Percentiles rank a stretch among this genome's conserved stretches.
These are phyloP conservation scores for Muntiacus reevesi DNA, from an alignment of 2,113 vertebrate genomes.

Conservation along the genomic window DNA sequence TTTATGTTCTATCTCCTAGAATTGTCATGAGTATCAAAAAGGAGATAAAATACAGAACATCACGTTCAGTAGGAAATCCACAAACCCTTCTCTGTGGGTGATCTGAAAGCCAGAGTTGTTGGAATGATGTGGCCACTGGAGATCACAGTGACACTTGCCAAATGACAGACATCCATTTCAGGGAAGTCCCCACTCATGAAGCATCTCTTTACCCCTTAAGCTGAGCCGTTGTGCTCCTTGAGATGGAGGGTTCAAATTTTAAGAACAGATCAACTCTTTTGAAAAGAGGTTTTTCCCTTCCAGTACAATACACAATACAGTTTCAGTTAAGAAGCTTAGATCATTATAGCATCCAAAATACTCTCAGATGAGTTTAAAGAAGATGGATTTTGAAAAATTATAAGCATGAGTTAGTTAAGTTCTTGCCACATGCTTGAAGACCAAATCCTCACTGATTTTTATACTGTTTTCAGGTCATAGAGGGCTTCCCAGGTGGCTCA, in stretches of 20 bases:
- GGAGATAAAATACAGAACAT: neutral
- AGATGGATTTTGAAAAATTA: neutral
- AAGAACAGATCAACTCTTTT: neutral
- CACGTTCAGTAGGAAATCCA: neutral
- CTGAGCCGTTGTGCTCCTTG: neutral
- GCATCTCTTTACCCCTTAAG: neutral
- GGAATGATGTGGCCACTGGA: neutral
- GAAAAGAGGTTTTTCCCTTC: neutral
- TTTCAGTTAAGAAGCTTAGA: neutral
- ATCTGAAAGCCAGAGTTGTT: neutral
- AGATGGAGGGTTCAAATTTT: neutral
- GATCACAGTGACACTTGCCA: neutral
- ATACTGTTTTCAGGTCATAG: neutral
- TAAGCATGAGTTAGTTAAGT: neutral
- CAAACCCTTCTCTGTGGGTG: neutral
- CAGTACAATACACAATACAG: fast-evolving
- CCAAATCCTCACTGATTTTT: neutral
- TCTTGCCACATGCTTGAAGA: neutral
- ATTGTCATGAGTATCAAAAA: neutral
- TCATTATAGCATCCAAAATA: neutral
- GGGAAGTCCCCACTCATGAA: neutral
- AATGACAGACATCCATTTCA: neutral
- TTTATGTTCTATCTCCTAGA: neutral
- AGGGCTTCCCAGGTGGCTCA: neutral
- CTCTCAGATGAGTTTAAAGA: neutral